phyloP scores from a whole-genome alignment of 1,140 invertebrate genomes.

The Mesaphorura yosii region DNA sequence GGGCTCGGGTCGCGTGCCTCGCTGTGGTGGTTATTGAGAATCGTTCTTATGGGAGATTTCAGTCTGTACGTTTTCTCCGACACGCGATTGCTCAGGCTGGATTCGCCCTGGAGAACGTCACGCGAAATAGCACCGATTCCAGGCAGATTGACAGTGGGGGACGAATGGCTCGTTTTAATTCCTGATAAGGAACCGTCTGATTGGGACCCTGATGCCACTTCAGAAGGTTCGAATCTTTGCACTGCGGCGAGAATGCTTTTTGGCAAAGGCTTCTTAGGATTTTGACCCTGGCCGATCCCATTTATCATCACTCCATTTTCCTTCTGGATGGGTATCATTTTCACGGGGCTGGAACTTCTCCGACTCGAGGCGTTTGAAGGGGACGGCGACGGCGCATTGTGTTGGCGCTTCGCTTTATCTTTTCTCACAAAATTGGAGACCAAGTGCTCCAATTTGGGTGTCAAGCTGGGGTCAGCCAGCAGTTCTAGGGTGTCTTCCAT shows the following conservation, averaged over 20 bases:
- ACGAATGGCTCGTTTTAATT: no score
- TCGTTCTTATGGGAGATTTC: background rate
- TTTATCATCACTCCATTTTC: no score
- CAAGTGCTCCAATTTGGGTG: conserved; percentile 26
- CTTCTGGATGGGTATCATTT: no score
- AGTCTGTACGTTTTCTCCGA: background rate
- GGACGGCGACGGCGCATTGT: background rate
- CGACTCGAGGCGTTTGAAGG: no score
- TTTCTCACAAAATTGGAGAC: conserved; percentile 28
- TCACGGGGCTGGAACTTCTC: no score
- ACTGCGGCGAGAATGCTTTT: conserved; percentile 31
- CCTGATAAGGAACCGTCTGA: no score
- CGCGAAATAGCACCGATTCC: background rate
- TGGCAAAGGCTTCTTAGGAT: conserved; percentile 23
- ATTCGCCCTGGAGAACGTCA: background rate
- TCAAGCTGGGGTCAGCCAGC: conserved; percentile 22
- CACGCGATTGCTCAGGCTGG: background rate
- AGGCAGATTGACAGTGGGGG: background rate
- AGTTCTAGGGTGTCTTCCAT: conserved; percentile 31
- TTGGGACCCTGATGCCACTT: no score
- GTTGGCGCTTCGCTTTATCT: conserved; percentile 25
- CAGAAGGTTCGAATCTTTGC: conserved; percentile 26
- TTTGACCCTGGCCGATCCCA: background rate
- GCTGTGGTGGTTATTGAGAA: background rate
- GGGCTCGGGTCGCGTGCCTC: no score